A percentile compares a stretch with the other conserved stretches of the same genome.
Evolutionary conservation across 2,113 vertebrate genomes (phyloP).

Genomic region (Aldabrachelys gigantea): DNA sequence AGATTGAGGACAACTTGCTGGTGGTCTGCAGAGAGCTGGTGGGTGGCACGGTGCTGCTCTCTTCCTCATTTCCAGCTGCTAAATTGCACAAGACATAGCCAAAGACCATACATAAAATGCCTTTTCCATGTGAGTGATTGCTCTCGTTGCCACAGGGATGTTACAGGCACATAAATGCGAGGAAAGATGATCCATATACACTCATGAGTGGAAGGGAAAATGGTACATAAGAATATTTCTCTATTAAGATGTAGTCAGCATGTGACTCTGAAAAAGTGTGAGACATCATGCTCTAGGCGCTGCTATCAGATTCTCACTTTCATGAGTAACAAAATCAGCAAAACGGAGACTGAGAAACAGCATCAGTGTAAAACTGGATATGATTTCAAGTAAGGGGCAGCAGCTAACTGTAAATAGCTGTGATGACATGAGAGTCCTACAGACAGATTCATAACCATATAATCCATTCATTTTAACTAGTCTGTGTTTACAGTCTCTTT

Average conservation of each 20-base stretch:
- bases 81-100: neutral
- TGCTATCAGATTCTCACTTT: neutral
- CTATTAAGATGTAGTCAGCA: neutral
- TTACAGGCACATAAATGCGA: neutral
- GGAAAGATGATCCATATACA: neutral
- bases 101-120: neutral
- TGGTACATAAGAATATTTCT: neutral
- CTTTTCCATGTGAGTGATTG: fast-evolving
- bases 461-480: conserved; percentile 71
- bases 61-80: neutral
- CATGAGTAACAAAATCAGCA: conserved; percentile 45
- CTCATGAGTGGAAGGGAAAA: neutral
- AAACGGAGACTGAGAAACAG: conserved; percentile 23
- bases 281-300: conserved; percentile 3
- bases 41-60: neutral
- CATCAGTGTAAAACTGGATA: conserved; percentile 67
- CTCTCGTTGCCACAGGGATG: neutral
- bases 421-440: conserved; percentile 67
- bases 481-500: conserved; percentile 73
- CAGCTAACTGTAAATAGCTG: conserved; percentile 60
- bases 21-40: neutral
- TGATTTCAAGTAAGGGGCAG: conserved; percentile 72
- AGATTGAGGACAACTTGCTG: neutral
- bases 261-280: neutral
- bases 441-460: conserved; percentile 72